Evolutionary conservation across 2,113 vertebrate species (phyloP), one percentile per base, ranked within the genome.

Genomic region (Brachyistius frenatus): DNA sequence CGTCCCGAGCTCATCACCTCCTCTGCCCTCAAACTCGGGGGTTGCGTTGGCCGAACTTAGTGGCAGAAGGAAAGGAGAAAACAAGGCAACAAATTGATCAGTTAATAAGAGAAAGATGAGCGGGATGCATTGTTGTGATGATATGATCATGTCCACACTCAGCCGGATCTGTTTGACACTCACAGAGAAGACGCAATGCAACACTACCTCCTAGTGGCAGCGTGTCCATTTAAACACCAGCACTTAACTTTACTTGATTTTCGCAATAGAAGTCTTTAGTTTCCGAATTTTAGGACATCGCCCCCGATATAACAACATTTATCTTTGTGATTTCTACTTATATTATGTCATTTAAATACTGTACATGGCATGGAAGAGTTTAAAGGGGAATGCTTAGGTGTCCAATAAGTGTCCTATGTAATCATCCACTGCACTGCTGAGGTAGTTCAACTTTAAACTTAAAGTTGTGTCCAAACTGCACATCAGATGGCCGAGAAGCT

Each of bases 21-120:
- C 98, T 10, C 97, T 96, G 35, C 98, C 98, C 92, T 99, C 98
- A 92, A 99, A 97, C 85, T 99, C 96, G 11, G 97, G 97, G n/a
- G 97, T 96, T 15, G 97, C 98, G 46, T 96, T 99, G 72, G 97
- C 98, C 7, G 98, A 99, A 87, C 98, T 99, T 23, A 23, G 23
- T 23, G 47, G n/a, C 1, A 46, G 57, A 0, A 3, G 9, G 23
- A 23, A 41, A 50, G 30, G 15, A 8, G 16, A 49, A 46, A 61
- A 58, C 1, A 30, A 71, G 7, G 16, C 0, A 56, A 36, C 39
- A 32, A 66, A 53, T 23, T 11, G 4, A 39, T 55, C 16, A 47
- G 16, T 56, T 4, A 31, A 32, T 32, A n/a, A 16, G 10, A 36
- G 31, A 53, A 3, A 57, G 61, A 23, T 61, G 23, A 68, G 65